A percentile compares a stretch with the other conserved stretches of the same genome.
Evolutionary conservation across 2,797 vertebrate genomes (phyloP).

Genomic region (Tachyglossus aculeatus): DNA sequence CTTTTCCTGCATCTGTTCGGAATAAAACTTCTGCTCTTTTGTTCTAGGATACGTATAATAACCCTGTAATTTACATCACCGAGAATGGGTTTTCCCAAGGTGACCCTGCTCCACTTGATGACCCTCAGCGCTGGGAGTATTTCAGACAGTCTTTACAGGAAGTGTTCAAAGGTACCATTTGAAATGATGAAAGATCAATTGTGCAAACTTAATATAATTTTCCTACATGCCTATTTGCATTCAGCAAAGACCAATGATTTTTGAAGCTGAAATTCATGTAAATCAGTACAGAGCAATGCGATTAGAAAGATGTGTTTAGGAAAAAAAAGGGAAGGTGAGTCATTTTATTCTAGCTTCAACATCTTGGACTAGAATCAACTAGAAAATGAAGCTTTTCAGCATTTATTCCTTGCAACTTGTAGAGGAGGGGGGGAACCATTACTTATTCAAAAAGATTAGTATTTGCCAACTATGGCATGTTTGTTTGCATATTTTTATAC

Average conservation of each 20-base stretch:
- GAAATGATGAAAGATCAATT: conserved; percentile 71
- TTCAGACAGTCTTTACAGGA: conserved; percentile 83
- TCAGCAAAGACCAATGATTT: conserved; percentile 65
- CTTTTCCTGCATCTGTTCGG: conserved; percentile 75
- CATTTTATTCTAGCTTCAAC: conserved; percentile 16
- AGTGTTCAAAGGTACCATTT: conserved; percentile 83
- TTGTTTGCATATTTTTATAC: conserved; percentile 43
- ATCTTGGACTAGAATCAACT: conserved; percentile 21
- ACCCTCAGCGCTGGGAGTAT: conserved; percentile 73
- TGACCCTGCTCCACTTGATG: conserved; percentile 79
- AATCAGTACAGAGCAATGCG: conserved; percentile 53
- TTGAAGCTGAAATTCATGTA: conserved; percentile 60
- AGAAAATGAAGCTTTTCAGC: conserved; percentile 24
- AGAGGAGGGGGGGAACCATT: conserved; percentile 5
- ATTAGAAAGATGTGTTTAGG: conserved; percentile 48
- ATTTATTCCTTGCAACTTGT: background rate
- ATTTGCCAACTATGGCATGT: background rate
- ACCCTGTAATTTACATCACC: conserved; percentile 87
- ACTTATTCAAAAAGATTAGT: conserved; percentile 17
- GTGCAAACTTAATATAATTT: conserved; percentile 71
- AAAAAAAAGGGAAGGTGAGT: conserved; percentile 56
- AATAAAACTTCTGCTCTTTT: conserved; percentile 75
- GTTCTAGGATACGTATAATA: conserved; percentile 83
- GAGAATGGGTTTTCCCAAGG: conserved; percentile 88
- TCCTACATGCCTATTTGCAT: conserved; percentile 66